Conservation (phyloP, 2,113 vertebrate genomes). For the Macquaria ambigua region DNA sequence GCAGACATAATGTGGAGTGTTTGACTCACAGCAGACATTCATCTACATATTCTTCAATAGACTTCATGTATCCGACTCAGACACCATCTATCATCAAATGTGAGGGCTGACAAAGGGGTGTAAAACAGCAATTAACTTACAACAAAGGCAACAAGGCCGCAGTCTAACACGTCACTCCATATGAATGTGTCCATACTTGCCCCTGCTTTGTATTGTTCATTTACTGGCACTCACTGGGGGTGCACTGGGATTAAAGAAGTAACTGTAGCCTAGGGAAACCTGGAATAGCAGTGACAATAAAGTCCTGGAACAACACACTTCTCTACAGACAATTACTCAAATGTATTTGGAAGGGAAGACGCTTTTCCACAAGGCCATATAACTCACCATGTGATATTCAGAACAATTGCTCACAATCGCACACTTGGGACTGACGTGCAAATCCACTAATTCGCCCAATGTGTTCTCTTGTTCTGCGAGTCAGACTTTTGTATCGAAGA, state of each 20-base stretch:
- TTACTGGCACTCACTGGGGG: conserved; percentile 1
- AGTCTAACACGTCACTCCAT: conserved; percentile 3
- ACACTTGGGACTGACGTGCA: conserved; percentile 28
- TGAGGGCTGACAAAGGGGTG: neutral
- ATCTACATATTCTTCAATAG: conserved; percentile 1
- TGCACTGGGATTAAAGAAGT: conserved; percentile 18
- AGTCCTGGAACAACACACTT: conserved; percentile 5
- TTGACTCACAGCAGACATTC: conserved; percentile 4
- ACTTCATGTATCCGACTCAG: neutral
- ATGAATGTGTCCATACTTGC: conserved; percentile 28
- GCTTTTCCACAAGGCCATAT: conserved; percentile 34
- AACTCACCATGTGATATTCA: conserved; percentile 6
- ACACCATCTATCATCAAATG: conserved; percentile 3
- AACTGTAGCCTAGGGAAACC: conserved; percentile 18
- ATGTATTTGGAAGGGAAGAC: conserved; percentile 34
- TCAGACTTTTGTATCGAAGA: conserved; percentile 13
- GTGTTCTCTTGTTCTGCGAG: conserved; percentile 14
- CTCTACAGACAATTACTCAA: conserved; percentile 26
- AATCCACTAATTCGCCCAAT: conserved; percentile 32
- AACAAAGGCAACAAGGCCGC: neutral
- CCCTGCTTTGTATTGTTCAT: conserved; percentile 28
- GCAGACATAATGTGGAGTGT: neutral
- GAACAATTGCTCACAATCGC: conserved; percentile 4
- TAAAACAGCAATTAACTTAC: conserved; percentile 13
- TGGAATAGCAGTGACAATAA: conserved; percentile 29